phyloP scores from a whole-genome alignment of 1,140 invertebrate genomes.

The Rhagoletis pomonella region DNA sequence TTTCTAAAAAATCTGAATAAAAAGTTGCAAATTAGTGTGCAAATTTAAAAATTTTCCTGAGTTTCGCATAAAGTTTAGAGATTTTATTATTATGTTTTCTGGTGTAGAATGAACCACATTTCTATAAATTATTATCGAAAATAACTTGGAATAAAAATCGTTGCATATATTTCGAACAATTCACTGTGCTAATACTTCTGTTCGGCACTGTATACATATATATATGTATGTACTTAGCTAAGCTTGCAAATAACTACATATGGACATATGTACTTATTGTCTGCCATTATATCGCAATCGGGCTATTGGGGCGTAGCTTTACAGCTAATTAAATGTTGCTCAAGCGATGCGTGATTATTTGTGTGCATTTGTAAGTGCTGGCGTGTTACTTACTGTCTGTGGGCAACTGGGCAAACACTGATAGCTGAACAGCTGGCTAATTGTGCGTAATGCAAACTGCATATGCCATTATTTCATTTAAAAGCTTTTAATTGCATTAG shows the following conservation, averaged over 20 bases:
- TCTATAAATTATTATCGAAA: no score
- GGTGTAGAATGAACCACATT: no score
- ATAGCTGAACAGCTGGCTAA: conserved; percentile 27
- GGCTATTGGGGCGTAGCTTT: conserved; percentile 19
- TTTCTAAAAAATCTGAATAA: no score
- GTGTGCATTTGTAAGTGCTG: not conserved
- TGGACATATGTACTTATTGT: not conserved
- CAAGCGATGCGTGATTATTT: not conserved
- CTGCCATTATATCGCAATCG: not conserved
- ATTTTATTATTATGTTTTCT: no score
- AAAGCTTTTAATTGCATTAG: conserved; percentile 35
- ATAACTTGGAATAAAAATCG: no score
- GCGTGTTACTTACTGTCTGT: not conserved
- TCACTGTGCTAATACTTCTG: no score
- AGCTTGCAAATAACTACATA: not conserved
- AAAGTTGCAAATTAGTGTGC: no score
- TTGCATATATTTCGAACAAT: no score
- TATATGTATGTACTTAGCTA: no score
- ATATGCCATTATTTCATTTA: conserved; percentile 32
- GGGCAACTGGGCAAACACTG: conserved; percentile 31
- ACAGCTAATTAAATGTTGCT: conserved; percentile 47
- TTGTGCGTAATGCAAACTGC: conserved; percentile 40
- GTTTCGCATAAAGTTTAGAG: no score
- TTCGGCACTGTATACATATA: no score
- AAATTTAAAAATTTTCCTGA: no score